Base-by-base conservation (phyloP, 2,888 invertebrate species). In the Papilio gigon region DNA sequence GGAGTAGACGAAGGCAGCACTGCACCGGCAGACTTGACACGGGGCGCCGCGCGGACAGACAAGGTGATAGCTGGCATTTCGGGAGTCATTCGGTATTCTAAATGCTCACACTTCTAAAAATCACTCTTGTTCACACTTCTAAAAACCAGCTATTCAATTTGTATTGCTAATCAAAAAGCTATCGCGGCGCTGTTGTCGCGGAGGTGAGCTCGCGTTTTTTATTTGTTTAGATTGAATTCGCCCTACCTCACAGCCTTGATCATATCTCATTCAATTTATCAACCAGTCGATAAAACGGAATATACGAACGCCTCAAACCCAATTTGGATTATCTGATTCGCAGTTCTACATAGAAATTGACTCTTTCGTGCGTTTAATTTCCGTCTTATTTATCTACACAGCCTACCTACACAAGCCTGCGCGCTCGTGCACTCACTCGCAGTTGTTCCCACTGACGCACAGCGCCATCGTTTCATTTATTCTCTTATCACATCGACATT, bases 251-350 rank as follows among this genome's bases (percentile, higher is more conserved):
- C 67, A 50, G 33, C 37, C 67, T 40, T 44, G 58, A 47, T 72
- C 73, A 75, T 89, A 90, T 90, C 88, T 86, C 82, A 84, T 78
- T 81, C 90, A 89, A 90, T 90, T 90, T 90, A 90, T 89, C 90
- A 83, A 77, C 77, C 80, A 81, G 81, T 78, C 86, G 89, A 89
- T 88, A 88, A 88, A 87, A 84, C 83, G 84, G 83, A 85, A 86
- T 89, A 88, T 88, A 87, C 85, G 88, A 87, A 82, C 89, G 86
- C 85, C 88, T 89, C 89, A 88, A 90, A 88, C 86, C 30, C 90
- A 89, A 89, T 90, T 90, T 86, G 87, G 88, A 90, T 90, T 89
- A 90, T 90, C 90, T 85, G 89, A 89, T 89, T 88, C 86, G 84
- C 83, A 87, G 85, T 85, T 88, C 84, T 87, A 83, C 83, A 85